A percentile compares a stretch with the other conserved stretches of the same genome.
phyloP scores from a whole-genome alignment of 2,888 invertebrate genomes.

The Hemithea aestivaria region DNA sequence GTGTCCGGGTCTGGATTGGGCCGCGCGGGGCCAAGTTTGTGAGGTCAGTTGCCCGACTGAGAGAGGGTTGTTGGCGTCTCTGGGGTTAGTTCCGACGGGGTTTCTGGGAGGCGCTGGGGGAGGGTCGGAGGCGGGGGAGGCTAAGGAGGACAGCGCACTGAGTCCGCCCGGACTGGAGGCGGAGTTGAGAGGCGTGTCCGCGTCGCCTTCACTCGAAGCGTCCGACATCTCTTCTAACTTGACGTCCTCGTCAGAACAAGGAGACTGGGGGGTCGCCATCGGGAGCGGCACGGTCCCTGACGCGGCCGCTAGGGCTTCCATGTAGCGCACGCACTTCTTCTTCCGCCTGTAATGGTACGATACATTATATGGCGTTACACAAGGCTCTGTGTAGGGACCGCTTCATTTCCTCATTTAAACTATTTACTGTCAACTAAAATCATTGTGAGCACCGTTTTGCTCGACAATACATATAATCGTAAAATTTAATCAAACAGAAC shows the following conservation, averaged over 20 bases:
- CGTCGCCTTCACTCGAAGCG: slow-evolving; percentile 78
- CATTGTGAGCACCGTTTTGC: too few species aligned
- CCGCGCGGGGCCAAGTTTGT: slow-evolving; percentile 74
- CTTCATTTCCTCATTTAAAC: slow-evolving; percentile 26
- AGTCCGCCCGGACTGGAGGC: slow-evolving; percentile 74
- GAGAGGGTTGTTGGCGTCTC: slow-evolving; percentile 94
- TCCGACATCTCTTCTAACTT: slow-evolving; percentile 84
- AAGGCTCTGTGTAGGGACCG: slow-evolving; percentile 20
- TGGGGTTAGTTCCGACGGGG: slow-evolving; percentile 94
- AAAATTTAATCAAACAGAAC: too few species aligned
- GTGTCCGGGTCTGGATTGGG: slow-evolving; percentile 57
- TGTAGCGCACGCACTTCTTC: slow-evolving; percentile 97
- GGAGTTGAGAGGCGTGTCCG: slow-evolving; percentile 72
- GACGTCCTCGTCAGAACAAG: slow-evolving; percentile 87
- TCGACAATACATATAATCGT: background rate
- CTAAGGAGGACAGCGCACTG: slow-evolving; percentile 78
- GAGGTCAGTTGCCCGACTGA: slow-evolving; percentile 94
- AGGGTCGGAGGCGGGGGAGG: slow-evolving; percentile 88
- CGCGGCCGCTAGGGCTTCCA: slow-evolving; percentile 88
- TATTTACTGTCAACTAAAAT: too few species aligned
- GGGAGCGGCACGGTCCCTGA: slow-evolving; percentile 86
- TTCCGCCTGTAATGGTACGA: slow-evolving; percentile 86
- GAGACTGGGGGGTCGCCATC: slow-evolving; percentile 88
- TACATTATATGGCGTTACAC: slow-evolving; percentile 13
- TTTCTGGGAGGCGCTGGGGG: slow-evolving; percentile 78